Percentiles rank a stretch among this genome's conserved stretches.
Conservation (phyloP, 2,797 vertebrate genomes). For the Naso thynnoides region DNA sequence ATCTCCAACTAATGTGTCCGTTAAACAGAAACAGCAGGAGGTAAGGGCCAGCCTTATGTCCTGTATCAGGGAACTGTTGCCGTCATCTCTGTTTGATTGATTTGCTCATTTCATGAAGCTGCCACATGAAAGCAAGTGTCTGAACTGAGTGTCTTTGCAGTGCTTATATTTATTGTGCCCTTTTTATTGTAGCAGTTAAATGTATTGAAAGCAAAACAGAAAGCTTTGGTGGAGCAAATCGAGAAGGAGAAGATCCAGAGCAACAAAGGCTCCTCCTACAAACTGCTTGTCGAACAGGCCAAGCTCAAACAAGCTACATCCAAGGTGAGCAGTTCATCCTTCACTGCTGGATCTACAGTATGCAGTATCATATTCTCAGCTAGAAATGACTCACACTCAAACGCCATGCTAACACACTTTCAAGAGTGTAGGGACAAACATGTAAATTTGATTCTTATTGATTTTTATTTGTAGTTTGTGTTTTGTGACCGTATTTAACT, state of each 20-base stretch:
- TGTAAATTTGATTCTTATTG: background rate
- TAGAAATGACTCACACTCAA: no score
- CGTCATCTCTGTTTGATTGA: background rate
- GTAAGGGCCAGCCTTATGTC: no score
- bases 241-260: slow-evolving; percentile 99
- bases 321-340: slow-evolving; percentile 86
- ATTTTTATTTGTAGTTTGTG: background rate
- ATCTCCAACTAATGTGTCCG: no score
- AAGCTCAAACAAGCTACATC: slow-evolving; percentile 99
- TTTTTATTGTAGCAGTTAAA: slow-evolving; percentile 96
- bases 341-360: background rate
- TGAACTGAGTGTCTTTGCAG: background rate
- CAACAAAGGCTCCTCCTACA: slow-evolving; percentile 99
- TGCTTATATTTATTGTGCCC: slow-evolving; percentile 68
- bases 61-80: background rate
- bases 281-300: slow-evolving; percentile 98
- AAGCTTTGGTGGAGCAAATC: slow-evolving; percentile 99
- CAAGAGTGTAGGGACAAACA: background rate
- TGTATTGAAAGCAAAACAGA: slow-evolving; percentile 99
- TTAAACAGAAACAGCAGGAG: no score
- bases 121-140: background rate
- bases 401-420: background rate
- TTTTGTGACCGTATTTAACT: no score
- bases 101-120: background rate
- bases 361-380: background rate